These are phyloP conservation scores for Bombylius major DNA, from an alignment of 2,888 invertebrate species.

Conservation along the genomic window DNA sequence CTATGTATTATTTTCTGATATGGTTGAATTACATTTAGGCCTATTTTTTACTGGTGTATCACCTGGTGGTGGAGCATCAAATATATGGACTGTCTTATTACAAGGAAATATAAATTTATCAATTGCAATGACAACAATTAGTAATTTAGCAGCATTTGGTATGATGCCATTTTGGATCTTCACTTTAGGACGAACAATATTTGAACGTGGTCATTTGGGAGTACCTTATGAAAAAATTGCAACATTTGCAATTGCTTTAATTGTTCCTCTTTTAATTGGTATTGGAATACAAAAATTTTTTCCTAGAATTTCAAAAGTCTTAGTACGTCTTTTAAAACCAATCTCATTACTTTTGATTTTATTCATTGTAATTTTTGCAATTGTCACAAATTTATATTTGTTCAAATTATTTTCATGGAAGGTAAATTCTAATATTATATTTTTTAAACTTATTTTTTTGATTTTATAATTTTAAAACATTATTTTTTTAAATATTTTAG, in stretches of 20 bases:
- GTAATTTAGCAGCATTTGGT: constrained; percentile 79
- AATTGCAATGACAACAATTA: constrained; percentile 87
- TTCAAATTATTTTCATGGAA: constrained; percentile 79
- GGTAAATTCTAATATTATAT: constrained; percentile 41
- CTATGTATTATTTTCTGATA: constrained; percentile 53
- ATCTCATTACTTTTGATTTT: constrained; percentile 66
- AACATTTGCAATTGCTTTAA: constrained; percentile 56
- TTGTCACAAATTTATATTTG: constrained; percentile 78
- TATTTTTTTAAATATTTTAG: constrained; percentile 36
- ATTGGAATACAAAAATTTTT: constrained; percentile 51
- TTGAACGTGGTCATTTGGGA: constrained; percentile 52
- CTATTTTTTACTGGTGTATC: constrained; percentile 83
- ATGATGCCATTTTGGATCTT: constrained; percentile 89
- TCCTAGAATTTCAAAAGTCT: constrained; percentile 52
- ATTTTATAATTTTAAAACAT: neutral
- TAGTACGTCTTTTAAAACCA: constrained; percentile 73
- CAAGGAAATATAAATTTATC: constrained; percentile 88
- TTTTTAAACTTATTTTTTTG: neutral
- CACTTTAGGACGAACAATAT: constrained; percentile 67
- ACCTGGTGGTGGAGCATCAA: constrained; percentile 92
- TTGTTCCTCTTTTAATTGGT: constrained; percentile 62
- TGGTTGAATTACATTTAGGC: constrained; percentile 62
- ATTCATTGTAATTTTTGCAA: constrained; percentile 76
- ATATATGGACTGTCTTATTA: constrained; percentile 87
- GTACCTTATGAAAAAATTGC: constrained; percentile 72